These are phyloP conservation scores for Patiria miniata DNA, from an alignment of 35 echinoderm and acorn worm genomes.

Conservation along the genomic window DNA sequence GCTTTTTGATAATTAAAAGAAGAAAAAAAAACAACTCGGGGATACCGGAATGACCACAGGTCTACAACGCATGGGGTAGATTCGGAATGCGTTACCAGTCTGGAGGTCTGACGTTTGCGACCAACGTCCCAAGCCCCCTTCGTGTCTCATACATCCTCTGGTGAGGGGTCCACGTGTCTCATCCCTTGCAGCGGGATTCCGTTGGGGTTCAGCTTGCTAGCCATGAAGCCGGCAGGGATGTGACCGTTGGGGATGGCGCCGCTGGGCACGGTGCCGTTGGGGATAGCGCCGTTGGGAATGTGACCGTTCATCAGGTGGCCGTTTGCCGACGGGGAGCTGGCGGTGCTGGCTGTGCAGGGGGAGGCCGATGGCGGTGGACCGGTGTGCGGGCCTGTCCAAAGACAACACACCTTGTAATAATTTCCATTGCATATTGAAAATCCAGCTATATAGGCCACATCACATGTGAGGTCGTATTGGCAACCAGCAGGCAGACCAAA, in stretches of 20 bases:
- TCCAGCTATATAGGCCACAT: background rate
- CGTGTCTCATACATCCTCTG: conserved; percentile 17
- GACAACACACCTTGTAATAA: background rate
- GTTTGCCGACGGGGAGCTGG: conserved; percentile 46
- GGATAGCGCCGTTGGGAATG: conserved; percentile 23
- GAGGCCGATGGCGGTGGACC: conserved; percentile 45
- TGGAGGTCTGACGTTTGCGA: too few relatives aligned
- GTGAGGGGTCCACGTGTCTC: conserved; percentile 7
- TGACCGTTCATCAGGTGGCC: conserved; percentile 59
- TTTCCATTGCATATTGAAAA: background rate
- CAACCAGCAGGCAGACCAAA: background rate
- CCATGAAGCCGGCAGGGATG: conserved; percentile 12
- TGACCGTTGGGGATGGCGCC: conserved; percentile 27
- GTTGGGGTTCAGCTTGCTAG: conserved; percentile 34
- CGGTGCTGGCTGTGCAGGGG: conserved; percentile 50
- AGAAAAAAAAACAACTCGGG: too few relatives aligned
- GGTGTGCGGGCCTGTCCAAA: conserved; percentile 35
- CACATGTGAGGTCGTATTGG: background rate
- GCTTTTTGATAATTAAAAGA: too few relatives aligned
- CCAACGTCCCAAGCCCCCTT: background rate
- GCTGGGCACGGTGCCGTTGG: conserved; percentile 16
- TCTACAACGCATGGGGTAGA: too few relatives aligned
- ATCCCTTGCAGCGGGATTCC: conserved; percentile 30
- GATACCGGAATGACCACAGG: too few relatives aligned
- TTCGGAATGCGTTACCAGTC: too few relatives aligned